Evolutionary conservation across 2,797 vertebrate genomes (phyloP).

Genomic region (Parauchenoglanis punctatus): DNA sequence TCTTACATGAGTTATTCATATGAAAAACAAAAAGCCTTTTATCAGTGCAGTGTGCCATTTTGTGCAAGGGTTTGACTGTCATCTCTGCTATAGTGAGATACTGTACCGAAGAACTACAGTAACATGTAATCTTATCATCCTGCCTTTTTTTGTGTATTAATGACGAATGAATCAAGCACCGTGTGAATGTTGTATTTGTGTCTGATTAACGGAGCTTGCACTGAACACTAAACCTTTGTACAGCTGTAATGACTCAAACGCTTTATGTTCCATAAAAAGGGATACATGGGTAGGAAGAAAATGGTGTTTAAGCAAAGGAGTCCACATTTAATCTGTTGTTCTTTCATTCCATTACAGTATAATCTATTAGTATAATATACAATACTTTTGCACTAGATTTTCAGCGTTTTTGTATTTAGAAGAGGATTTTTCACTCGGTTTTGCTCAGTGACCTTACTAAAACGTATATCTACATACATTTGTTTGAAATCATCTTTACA

Average conservation of each 20-base stretch:
- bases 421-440: background rate
- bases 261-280: conserved; percentile 15
- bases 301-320: background rate
- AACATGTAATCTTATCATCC: background rate
- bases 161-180: background rate
- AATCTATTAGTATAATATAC: background rate
- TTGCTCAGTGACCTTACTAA: no score
- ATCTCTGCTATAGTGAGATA: background rate
- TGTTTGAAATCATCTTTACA: background rate
- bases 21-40: conserved; percentile 19
- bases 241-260: conserved; percentile 6
- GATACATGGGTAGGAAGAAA: background rate
- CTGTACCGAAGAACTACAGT: background rate
- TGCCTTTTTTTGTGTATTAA: conserved; percentile 2
- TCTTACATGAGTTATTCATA: conserved; percentile 28
- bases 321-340: background rate
- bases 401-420: background rate
- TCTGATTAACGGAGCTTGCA: conserved; percentile 12
- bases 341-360: background rate
- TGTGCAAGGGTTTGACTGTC: background rate
- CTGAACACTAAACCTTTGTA: conserved; percentile 4
- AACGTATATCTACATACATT: no score
- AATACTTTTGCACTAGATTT: background rate
- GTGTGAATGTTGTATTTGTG: background rate
- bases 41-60: background rate